Percentiles rank a stretch among this genome's conserved stretches.
Evolutionary conservation across 2,797 vertebrate genomes (phyloP).

Genomic region (Sphenodon punctatus): DNA sequence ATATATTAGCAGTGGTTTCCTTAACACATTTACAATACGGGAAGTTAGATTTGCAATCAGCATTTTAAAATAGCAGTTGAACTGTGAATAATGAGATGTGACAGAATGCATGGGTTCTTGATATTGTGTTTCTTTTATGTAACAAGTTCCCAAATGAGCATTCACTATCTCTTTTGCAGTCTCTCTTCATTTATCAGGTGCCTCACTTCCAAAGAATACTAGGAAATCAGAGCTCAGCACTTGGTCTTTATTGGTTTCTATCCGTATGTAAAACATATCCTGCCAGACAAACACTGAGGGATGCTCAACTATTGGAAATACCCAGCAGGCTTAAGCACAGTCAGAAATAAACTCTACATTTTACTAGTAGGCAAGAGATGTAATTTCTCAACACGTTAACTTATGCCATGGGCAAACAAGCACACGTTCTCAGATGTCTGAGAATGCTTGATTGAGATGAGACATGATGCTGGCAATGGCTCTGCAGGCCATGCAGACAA

Average conservation of each 20-base stretch:
- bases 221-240: not conserved
- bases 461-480: not conserved
- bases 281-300: not conserved
- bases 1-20: constrained; percentile 16
- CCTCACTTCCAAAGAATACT: not conserved
- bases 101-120: not conserved
- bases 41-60: constrained; percentile 24
- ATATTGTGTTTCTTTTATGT: not conserved
- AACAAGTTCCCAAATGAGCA: not conserved
- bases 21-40: constrained; percentile 4
- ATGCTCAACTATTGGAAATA: not conserved
- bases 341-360: not conserved
- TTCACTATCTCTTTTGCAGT: not conserved
- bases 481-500: not conserved
- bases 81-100: not conserved
- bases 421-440: not conserved
- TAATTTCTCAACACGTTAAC: not conserved
- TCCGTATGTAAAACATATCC: not conserved
- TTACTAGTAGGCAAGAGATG: too few relatives aligned
- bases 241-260: not conserved
- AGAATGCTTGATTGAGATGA: not conserved
- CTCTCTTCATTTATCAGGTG: not conserved
- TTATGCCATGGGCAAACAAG: not conserved
- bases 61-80: not conserved
- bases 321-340: not conserved